Base-by-base conservation (phyloP, 2,797 vertebrate genomes). In the Cirrhinus molitorella region DNA sequence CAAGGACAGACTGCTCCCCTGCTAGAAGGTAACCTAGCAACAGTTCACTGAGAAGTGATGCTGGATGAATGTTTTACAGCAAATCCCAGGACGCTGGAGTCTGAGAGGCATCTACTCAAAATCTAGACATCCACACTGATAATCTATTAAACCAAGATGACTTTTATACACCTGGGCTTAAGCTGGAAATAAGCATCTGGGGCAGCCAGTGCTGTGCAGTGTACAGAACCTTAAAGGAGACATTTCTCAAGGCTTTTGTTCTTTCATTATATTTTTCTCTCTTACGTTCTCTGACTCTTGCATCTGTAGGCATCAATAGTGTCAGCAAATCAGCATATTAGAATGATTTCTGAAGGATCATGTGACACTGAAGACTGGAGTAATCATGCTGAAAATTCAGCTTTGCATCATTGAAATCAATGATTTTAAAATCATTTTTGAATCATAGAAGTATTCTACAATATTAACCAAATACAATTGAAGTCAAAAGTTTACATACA, bases 1-100 rank as follows among this genome's bases (percentile, higher is more conserved):
- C 67, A 86, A 85, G 81, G 73, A 74, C 63, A 61, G 73, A 40
- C 76, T 63, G 71, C 51, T 73, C 61, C 53, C 79, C 79, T 83
- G 75, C n/a, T 75, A 28, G 37, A 79, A 13, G 77, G 90, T 91
- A 89, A 87, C 89, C 89, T 90, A 90, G 90, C 89, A 91, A 90
- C 90, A 86, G 85, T 82, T 86, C 49, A 63, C 68, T 67, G 76
- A 81, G 79, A 86, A 87, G 81, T 80, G 70, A 83, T 77, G 75
- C 85, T 75, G 68, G 73, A 87, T 86, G 74, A 61, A 85, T 88
- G 79, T 83, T 90, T 80, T 84, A 76, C 85, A 87, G 75, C 61
- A 31, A 73, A 72, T 85, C 53, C 84, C 79, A 66, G 61, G 17
- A 71, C 9, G 5, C 25, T 43, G 43, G 43, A 59, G 65, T 72